phyloP scores from a whole-genome alignment of 2,888 invertebrate species.

The Tineola bisselliella region DNA sequence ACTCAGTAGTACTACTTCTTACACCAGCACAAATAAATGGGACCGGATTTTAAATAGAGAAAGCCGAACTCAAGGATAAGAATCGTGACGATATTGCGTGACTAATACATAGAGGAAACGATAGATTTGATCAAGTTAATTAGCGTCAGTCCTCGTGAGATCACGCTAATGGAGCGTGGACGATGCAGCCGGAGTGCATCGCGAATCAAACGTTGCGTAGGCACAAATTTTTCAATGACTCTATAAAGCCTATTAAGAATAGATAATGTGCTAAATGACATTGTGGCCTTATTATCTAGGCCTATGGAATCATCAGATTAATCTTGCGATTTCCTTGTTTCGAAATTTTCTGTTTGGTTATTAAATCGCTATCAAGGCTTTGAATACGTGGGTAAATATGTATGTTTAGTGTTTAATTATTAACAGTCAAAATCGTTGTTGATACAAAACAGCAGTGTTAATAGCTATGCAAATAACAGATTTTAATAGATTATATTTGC shows the following conservation, averaged over 20 bases:
- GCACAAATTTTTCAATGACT: background rate
- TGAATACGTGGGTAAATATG: background rate
- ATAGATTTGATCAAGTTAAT: conserved; percentile 2
- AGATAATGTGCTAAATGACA: background rate
- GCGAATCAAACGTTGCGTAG: background rate
- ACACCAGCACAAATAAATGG: background rate
- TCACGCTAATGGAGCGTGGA: conserved; percentile 6
- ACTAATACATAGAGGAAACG: background rate
- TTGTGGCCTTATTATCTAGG: background rate
- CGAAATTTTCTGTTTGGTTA: background rate
- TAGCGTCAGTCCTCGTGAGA: background rate
- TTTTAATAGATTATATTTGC: too few relatives aligned
- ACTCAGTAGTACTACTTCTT: too few relatives aligned
- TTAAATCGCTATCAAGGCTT: background rate
- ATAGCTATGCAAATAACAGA: too few relatives aligned
- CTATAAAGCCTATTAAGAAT: background rate
- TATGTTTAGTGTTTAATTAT: background rate
- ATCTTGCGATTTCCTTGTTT: background rate
- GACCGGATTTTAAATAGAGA: background rate
- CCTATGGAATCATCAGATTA: background rate
- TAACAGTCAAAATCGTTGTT: too few relatives aligned
- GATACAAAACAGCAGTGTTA: too few relatives aligned
- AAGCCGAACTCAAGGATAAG: background rate
- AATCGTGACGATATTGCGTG: conserved; percentile 1
- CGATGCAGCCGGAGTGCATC: background rate